A percentile compares a stretch with the other conserved stretches of the same genome.
Evolutionary conservation across 1,140 invertebrate genomes (phyloP).

Genomic region (Yoshiicerus persimilis): DNA sequence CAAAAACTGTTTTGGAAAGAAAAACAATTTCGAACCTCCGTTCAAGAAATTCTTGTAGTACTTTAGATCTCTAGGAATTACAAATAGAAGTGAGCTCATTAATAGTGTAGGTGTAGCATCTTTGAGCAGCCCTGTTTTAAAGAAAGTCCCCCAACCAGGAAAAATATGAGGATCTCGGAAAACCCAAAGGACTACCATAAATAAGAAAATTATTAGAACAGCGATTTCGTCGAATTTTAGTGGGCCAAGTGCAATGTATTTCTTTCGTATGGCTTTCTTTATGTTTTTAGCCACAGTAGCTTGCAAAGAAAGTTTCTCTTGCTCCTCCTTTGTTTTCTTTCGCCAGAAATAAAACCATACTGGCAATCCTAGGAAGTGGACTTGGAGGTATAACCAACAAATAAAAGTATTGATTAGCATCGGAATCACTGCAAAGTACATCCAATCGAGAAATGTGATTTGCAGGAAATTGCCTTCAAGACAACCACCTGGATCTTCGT

Average conservation of each 20-base stretch:
- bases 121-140: slow-evolving; percentile 37
- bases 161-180: slow-evolving; percentile 79
- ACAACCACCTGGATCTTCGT: neutral
- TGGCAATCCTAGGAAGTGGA: slow-evolving; percentile 70
- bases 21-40: neutral
- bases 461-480: slow-evolving; percentile 27
- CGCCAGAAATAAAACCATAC: neutral
- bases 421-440: slow-evolving; percentile 66
- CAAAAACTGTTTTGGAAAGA: neutral
- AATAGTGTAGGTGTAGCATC: slow-evolving; percentile 39
- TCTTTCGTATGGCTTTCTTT: slow-evolving; percentile 61
- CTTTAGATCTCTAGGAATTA: slow-evolving; percentile 30
- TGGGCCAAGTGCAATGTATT: slow-evolving; percentile 75
- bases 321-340: neutral
- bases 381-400: slow-evolving; percentile 66
- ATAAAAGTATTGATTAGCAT: slow-evolving; percentile 72
- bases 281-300: slow-evolving; percentile 51
- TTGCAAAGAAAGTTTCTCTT: neutral
- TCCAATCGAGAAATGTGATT: slow-evolving; percentile 58
- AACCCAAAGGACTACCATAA: slow-evolving; percentile 81
- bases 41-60: slow-evolving; percentile 34
- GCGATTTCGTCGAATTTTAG: slow-evolving; percentile 76
- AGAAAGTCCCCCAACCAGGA: slow-evolving; percentile 39
- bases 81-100: slow-evolving; percentile 30
- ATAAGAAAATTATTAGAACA: slow-evolving; percentile 73